Evolutionary conservation across 2,113 vertebrate species (phyloP), one percentile per base, ranked within the genome.

Genomic region (Myodes glareolus): DNA sequence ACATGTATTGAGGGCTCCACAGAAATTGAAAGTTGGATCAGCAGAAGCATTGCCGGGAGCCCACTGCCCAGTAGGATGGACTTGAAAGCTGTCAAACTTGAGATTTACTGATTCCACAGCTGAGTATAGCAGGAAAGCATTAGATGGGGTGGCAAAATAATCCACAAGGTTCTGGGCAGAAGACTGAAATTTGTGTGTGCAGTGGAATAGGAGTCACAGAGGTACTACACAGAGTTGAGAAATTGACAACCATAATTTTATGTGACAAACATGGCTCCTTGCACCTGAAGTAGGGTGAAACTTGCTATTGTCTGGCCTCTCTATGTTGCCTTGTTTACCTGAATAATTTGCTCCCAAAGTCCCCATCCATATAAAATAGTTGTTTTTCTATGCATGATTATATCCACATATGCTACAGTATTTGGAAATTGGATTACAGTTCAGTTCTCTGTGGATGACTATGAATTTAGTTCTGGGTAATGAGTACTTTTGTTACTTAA

Each of bases 391-490:
- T 81, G 33, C 88, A n/a, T 77, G 52, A 63, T 73, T 52, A 17
- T 88, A 90, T 80, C 67, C 65, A 77, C 45, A 67, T 81, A 72
- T 67, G 68, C 63, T 94, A 73, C 10, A 76, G 92, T 93, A 75
- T 84, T 92, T 87, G 82, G 45, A 94, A 95, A 91, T 45, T 94
- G 39, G 80, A 70, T 96, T 92, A 67, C 29, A 76, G 42, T 52
- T 16, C 76, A 8, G 36, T 95, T 96, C 90, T 96, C 81, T 85
- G 10, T 88, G 80, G 82, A 92, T 92, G 78, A 63, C 70, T 76
- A 12, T 88, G 88, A 96, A 94, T 95, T 98, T 88, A 85, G 92
- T 80, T 94, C 90, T 61, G 50, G 70, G 47, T 85, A 95, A 92
- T 91, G 73, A 95, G 3, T 67, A 36, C 75, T 95, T 95, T 96